Evolutionary conservation across 2,113 vertebrate genomes (phyloP).

Genomic region (Lepisosteus osseus): DNA sequence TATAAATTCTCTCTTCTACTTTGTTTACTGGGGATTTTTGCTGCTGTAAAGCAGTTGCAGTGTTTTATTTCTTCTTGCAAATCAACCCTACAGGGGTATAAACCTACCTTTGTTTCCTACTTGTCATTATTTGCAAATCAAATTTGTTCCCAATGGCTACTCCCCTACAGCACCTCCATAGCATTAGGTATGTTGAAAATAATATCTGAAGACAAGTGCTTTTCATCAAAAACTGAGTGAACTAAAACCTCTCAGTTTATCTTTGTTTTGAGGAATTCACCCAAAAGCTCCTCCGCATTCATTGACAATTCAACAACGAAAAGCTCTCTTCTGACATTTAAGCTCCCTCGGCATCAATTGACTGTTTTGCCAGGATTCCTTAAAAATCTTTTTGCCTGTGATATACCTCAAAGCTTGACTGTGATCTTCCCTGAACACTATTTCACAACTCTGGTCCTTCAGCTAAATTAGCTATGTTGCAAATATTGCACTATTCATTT

Average conservation of each 20-base stretch:
- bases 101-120: conserved; percentile 40
- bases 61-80: conserved; percentile 12
- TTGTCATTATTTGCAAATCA: conserved; percentile 51
- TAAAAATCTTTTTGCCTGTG: conserved; percentile 14
- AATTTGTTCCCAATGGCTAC: conserved; percentile 31
- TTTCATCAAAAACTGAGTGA: conserved; percentile 8
- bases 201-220: neutral
- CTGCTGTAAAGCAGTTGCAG: too few species aligned
- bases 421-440: conserved; percentile 4
- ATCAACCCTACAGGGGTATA: conserved; percentile 32
- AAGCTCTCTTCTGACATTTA: conserved; percentile 26
- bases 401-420: conserved; percentile 1
- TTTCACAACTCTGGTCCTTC: too few species aligned
- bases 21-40: too few species aligned
- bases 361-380: conserved; percentile 24
- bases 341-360: conserved; percentile 37
- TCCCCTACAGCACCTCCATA: conserved; percentile 15
- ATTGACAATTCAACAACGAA: conserved; percentile 16
- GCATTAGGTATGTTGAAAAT: neutral
- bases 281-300: conserved; percentile 12
- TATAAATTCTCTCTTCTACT: too few species aligned
- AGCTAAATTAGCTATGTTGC: too few species aligned
- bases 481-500: too few species aligned
- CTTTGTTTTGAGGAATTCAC: conserved; percentile 24
- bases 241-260: conserved; percentile 1